Percentiles rank a stretch among this genome's conserved stretches.
Evolutionary conservation across 2,113 vertebrate species (phyloP).

Genomic region (Atractosteus spatula): DNA sequence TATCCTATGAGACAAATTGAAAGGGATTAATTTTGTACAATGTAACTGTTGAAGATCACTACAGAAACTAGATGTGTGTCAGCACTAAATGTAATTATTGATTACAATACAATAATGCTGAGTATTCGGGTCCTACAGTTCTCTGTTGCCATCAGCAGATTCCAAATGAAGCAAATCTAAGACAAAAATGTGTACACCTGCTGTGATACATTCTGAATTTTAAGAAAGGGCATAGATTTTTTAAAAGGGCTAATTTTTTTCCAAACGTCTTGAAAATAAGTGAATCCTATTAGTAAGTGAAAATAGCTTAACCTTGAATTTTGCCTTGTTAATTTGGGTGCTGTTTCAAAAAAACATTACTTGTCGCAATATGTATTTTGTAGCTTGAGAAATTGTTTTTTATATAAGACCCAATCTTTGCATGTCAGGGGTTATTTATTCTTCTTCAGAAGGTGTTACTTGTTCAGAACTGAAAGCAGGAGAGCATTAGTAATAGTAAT

Average conservation of each 20-base stretch:
- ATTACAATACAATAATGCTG: constrained; percentile 94
- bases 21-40: constrained; percentile 79
- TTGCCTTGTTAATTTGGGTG: too few relatives aligned
- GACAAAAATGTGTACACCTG: constrained; percentile 18
- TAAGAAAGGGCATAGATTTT: not conserved
- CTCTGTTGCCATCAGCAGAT: constrained; percentile 84
- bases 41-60: constrained; percentile 73
- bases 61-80: constrained; percentile 80
- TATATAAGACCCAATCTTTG: too few relatives aligned
- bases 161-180: constrained; percentile 67
- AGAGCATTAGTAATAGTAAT: too few relatives aligned
- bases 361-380: too few relatives aligned
- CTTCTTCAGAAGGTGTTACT: too few relatives aligned
- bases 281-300: too few relatives aligned
- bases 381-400: too few relatives aligned
- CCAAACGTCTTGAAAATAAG: too few relatives aligned
- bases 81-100: constrained; percentile 90
- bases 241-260: not conserved
- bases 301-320: too few relatives aligned
- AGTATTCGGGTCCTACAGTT: constrained; percentile 73
- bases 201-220: constrained; percentile 1
- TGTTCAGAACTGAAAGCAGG: too few relatives aligned
- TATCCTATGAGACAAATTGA: constrained; percentile 78
- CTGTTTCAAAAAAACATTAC: too few relatives aligned
- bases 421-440: too few relatives aligned